These are phyloP conservation scores for Sinonovacula constricta DNA, from an alignment of 1,140 invertebrate genomes.

Conservation along the genomic window DNA sequence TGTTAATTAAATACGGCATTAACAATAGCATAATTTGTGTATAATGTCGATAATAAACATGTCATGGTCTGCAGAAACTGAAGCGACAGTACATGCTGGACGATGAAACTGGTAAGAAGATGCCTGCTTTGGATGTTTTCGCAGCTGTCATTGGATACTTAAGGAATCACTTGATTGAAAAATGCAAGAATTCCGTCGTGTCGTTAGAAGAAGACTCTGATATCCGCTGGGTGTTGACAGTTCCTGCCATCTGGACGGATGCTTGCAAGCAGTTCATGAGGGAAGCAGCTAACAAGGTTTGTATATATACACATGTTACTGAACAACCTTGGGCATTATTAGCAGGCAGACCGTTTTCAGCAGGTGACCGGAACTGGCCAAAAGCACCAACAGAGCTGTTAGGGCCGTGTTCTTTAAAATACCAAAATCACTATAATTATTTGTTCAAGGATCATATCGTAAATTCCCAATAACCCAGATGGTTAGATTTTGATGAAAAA, in stretches of 20 bases:
- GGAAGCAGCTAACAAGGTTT: slow-evolving; percentile 25
- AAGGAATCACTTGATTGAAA: slow-evolving; percentile 21
- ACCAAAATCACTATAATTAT: too few species aligned
- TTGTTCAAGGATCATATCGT: too few species aligned
- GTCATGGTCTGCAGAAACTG: slow-evolving; percentile 25
- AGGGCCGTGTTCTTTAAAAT: neutral
- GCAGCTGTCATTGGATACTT: slow-evolving; percentile 33
- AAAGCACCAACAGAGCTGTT: neutral
- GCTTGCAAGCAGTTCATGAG: slow-evolving; percentile 43
- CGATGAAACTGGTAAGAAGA: slow-evolving; percentile 38
- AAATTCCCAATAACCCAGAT: neutral
- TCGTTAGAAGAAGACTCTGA: slow-evolving; percentile 16
- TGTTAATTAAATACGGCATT: too few species aligned
- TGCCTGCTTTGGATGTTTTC: slow-evolving; percentile 45
- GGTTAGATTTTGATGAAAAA: neutral
- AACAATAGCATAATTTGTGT: too few species aligned
- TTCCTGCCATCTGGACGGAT: slow-evolving; percentile 46
- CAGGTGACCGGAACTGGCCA: neutral
- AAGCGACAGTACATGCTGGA: slow-evolving; percentile 36
- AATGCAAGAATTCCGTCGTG: neutral
- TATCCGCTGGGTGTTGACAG: slow-evolving; percentile 42
- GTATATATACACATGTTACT: too few species aligned
- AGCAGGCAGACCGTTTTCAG: neutral
- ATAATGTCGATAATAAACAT: too few species aligned
- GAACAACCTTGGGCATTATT: neutral